Conservation (phyloP, 2,888 invertebrate species). For the Plagiodera versicolora region DNA sequence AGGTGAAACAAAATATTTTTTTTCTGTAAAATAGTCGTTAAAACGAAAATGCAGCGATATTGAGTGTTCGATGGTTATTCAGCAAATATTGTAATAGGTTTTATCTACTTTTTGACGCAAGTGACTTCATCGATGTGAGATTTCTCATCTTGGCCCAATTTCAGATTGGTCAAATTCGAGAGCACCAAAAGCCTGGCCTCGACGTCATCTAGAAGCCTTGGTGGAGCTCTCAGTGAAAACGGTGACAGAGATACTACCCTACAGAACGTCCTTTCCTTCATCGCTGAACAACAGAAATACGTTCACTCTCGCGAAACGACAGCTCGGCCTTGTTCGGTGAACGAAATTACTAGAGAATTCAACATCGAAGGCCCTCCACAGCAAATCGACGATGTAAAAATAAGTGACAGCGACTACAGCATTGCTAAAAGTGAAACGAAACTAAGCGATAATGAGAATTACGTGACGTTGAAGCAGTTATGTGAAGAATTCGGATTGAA, state of each 20-base stretch:
- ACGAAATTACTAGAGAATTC: constrained; percentile 51
- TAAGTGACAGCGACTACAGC: constrained; percentile 39
- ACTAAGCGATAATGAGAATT: constrained; percentile 48
- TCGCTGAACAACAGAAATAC: constrained; percentile 76
- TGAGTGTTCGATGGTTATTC: too few relatives aligned
- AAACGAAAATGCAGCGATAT: too few relatives aligned
- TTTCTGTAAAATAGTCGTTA: too few relatives aligned
- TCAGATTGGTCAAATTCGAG: constrained; percentile 75
- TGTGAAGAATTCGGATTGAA: constrained; percentile 49
- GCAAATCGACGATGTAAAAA: constrained; percentile 45
- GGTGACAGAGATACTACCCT: constrained; percentile 70
- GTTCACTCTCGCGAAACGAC: constrained; percentile 62
- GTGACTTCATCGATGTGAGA: too few relatives aligned
- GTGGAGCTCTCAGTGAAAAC: constrained; percentile 59
- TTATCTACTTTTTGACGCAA: too few relatives aligned
- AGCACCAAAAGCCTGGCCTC: constrained; percentile 79
- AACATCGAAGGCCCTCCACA: constrained; percentile 62
- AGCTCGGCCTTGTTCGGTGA: constrained; percentile 59
- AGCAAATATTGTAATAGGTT: too few relatives aligned
- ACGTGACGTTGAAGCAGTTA: constrained; percentile 53
- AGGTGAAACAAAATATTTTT: too few relatives aligned
- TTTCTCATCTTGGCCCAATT: constrained; percentile 26
- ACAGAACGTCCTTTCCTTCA: constrained; percentile 74
- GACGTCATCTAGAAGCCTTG: constrained; percentile 69
- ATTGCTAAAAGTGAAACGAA: constrained; percentile 38